A percentile compares a stretch with the other conserved stretches of the same genome.
phyloP scores from a whole-genome alignment of 37 sponge, comb jelly and placozoan genomes.

The Amphimedon queenslandica region DNA sequence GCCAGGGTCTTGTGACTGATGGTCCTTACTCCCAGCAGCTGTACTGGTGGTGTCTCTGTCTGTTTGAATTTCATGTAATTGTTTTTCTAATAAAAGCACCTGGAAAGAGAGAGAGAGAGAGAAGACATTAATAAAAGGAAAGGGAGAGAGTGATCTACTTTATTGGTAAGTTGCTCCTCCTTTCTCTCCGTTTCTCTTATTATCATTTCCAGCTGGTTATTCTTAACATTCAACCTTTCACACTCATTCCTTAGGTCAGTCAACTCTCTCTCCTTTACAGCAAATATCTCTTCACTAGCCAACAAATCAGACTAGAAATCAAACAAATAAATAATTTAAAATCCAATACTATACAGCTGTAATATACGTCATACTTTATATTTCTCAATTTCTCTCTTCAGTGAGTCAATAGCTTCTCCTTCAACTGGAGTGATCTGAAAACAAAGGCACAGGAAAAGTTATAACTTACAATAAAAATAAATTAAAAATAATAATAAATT shows the following conservation, averaged over 20 bases:
- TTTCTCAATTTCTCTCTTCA: not conserved
- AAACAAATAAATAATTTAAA: not conserved
- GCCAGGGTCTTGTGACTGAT: too few species aligned
- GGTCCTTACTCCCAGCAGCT: too few species aligned
- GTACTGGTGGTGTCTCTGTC: too few species aligned
- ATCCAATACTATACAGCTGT: not conserved
- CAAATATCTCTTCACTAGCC: slow-evolving; percentile 50
- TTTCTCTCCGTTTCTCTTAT: slow-evolving; percentile 10
- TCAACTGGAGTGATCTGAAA: not conserved
- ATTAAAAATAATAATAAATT: too few species aligned
- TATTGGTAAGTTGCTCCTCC: slow-evolving; percentile 1
- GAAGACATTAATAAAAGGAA: too few species aligned
- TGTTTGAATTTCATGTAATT: too few species aligned
- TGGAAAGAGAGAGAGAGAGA: too few species aligned
- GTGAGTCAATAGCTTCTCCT: not conserved
- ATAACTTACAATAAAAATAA: too few species aligned
- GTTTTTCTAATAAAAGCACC: too few species aligned
- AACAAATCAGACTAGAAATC: slow-evolving; percentile 23
- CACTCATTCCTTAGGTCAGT: slow-evolving; percentile 1
- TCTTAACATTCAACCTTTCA: not conserved
- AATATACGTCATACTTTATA: not conserved
- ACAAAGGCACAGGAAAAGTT: not conserved
- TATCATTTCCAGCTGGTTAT: slow-evolving; percentile 9
- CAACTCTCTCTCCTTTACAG: slow-evolving; percentile 43
- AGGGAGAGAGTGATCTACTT: too few species aligned